phyloP scores from a whole-genome alignment of 2,113 vertebrate species.

The Rhinogobius similis region DNA sequence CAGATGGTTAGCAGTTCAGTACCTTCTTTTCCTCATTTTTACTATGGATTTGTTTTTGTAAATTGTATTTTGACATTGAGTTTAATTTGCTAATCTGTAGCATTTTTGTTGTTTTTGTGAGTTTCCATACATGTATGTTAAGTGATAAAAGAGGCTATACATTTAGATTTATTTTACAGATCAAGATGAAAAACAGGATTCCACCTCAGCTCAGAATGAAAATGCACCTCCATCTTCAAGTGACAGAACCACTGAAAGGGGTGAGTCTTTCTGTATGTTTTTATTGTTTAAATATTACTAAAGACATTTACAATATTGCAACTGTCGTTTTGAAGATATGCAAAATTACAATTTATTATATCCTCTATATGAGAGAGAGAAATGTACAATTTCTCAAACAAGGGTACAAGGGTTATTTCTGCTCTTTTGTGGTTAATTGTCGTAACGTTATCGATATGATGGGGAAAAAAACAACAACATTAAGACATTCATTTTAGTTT shows the following conservation, averaged over 20 bases:
- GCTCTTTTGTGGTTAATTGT: no score
- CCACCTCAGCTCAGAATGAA: background rate
- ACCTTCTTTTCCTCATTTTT: background rate
- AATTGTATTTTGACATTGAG: no score
- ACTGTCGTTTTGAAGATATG: no score
- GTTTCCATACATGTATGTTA: background rate
- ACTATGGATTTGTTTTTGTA: background rate
- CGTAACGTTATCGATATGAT: no score
- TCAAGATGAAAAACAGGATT: background rate
- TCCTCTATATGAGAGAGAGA: no score
- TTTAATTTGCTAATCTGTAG: no score
- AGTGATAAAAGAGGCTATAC: background rate
- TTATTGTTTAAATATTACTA: background rate
- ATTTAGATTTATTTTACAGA: constrained; percentile 21
- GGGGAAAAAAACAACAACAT: no score
- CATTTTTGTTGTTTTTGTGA: background rate
- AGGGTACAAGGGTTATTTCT: no score
- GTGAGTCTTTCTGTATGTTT: constrained; percentile 22
- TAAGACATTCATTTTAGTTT: no score
- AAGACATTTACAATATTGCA: background rate
- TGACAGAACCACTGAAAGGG: constrained; percentile 23
- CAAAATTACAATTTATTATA: no score
- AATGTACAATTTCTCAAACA: no score
- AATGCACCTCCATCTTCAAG: constrained; percentile 1
- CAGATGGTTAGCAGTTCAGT: background rate